A percentile compares a stretch with the other conserved stretches of the same genome.
Evolutionary conservation across 2,797 vertebrate genomes (phyloP).

Genomic region (Acanthopagrus latus): DNA sequence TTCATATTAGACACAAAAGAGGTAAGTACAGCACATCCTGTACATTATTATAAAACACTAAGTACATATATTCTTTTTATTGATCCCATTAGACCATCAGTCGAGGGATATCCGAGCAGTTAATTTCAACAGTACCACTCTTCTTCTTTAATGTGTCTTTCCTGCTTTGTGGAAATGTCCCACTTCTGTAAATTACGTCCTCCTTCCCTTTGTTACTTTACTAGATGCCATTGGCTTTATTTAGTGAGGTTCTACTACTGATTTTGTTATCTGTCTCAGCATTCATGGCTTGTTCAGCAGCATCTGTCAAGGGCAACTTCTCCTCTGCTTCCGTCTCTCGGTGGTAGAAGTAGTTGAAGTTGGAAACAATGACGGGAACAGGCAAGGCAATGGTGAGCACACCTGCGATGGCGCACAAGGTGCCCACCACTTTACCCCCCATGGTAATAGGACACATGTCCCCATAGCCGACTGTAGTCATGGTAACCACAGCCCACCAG

Average conservation of each 20-base stretch:
- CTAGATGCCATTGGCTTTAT: slow-evolving; percentile 88
- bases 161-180: slow-evolving; percentile 31
- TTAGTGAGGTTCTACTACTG: slow-evolving; percentile 88
- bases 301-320: slow-evolving; percentile 84
- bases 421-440: slow-evolving; percentile 96
- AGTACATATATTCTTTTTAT: slow-evolving; percentile 22
- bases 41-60: slow-evolving; percentile 49
- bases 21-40: slow-evolving; percentile 55
- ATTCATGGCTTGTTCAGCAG: slow-evolving; percentile 82
- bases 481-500: slow-evolving; percentile 99
- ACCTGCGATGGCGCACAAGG: slow-evolving; percentile 95
- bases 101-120: slow-evolving; percentile 12
- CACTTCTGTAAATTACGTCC: neutral
- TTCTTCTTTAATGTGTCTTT: slow-evolving; percentile 5
- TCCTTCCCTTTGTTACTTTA: slow-evolving; percentile 74
- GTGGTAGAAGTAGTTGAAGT: slow-evolving; percentile 99
- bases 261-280: slow-evolving; percentile 70
- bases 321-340: slow-evolving; percentile 95
- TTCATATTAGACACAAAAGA: slow-evolving; percentile 46
- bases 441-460: slow-evolving; percentile 97
- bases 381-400: slow-evolving; percentile 97
- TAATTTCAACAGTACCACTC: neutral
- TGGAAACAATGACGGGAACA: slow-evolving; percentile 97
- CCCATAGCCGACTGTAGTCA: slow-evolving; percentile 98
- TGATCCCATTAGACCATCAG: neutral